Base-by-base conservation (phyloP, 2,888 invertebrate genomes). In the Platycheirus rosarum region DNA sequence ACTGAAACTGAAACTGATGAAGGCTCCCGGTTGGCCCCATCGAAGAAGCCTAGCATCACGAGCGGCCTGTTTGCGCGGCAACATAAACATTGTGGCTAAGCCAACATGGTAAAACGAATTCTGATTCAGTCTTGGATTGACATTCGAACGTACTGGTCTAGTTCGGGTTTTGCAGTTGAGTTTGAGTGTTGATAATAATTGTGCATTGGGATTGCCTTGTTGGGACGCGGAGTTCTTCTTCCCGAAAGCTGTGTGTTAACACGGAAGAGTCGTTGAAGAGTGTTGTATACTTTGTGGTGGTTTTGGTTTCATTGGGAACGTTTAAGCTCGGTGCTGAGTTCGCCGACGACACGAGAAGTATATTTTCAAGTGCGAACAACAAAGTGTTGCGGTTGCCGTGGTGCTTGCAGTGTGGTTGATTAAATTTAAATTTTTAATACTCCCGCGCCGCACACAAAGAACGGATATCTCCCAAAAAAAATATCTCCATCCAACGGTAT, bases 71-170 rank as follows among this genome's bases (percentile, higher is more conserved):
- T 60, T 63, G 63, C 46, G 29, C 32, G n/a, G 66, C 82, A 76
- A 82, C 82, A 82, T 77, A 73, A 77, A 77, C 77, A 77, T 76
- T 76, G 80, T 70, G 66, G 66, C 76, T 60, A 55, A 71, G 35
- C 53, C 29, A 57, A 62, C 75, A n/a, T 66, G 63, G 71, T 57
- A 40, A 14, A 49, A 77, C 63, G 57, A 44, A 66, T 69, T 69
- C 69, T 46, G 8, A 37, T 65, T 77, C 65, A 80, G 82, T 82
- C 82, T 63, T 63, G 55, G 77, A 63, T 77, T 82, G 82, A 71
- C 77, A 51, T 77, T 77, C 82, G 82, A 76, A 68, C 77, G 82
- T 73, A 62, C 14, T 77, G 71, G 82, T 73, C 14, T 73, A 66
- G 82, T 73, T 77, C 62, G 80, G 55, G 49, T 18, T 63, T 40